A percentile compares a stretch with the other conserved stretches of the same genome.
phyloP scores from a whole-genome alignment of 1,140 invertebrate species.

The Lepidurus apus region DNA sequence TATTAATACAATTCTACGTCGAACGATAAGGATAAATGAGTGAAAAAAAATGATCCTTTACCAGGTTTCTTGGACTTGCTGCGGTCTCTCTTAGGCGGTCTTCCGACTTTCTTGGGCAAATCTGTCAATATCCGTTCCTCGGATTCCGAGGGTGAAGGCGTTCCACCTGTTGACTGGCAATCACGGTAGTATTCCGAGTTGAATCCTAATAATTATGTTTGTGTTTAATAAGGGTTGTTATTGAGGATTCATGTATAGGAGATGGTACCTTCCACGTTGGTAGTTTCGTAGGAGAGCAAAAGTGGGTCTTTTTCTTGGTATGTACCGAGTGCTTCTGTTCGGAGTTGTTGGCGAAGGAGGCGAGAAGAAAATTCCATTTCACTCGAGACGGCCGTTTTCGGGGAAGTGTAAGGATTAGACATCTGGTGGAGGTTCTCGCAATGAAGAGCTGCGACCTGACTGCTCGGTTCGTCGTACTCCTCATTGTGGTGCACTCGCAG shows the following conservation, averaged over 20 bases:
- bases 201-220: background rate
- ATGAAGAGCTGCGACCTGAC: background rate
- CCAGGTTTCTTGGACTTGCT: constrained; percentile 26
- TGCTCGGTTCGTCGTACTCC: background rate
- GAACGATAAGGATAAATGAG: constrained; percentile 1
- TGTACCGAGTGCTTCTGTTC: background rate
- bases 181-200: constrained; percentile 23
- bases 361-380: background rate
- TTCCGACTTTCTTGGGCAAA: constrained; percentile 24
- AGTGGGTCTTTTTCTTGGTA: background rate
- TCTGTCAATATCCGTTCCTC: background rate
- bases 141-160: background rate
- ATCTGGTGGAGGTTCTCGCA: constrained; percentile 9
- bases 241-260: background rate
- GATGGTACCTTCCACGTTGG: background rate
- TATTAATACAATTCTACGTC: background rate
- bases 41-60: background rate
- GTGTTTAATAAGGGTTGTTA: background rate
- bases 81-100: constrained; percentile 25
- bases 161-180: constrained; percentile 14
- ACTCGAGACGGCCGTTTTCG: background rate
- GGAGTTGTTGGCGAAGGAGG: background rate
- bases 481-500: background rate
- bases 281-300: background rate
- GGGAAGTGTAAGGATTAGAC: background rate